Evolutionary conservation across 2,797 vertebrate genomes (phyloP).

Genomic region (Etheostoma perlongum): DNA sequence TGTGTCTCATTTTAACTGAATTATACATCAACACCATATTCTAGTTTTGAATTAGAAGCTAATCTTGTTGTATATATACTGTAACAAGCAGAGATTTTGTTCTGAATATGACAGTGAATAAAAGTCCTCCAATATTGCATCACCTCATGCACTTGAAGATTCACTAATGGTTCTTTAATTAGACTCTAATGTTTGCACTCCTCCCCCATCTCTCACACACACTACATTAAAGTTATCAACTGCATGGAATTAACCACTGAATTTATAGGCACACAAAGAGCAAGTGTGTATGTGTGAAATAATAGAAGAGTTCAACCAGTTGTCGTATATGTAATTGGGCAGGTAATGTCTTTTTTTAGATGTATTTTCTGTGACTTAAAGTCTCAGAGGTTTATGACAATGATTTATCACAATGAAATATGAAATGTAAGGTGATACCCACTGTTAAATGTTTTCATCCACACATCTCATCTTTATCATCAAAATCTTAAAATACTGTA

Average conservation of each 20-base stretch:
- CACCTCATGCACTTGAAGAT: constrained; percentile 33
- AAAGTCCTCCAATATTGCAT: constrained; percentile 51
- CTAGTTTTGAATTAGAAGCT: constrained; percentile 26
- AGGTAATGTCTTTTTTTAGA: background rate
- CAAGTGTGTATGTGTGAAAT: background rate
- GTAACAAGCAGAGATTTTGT: background rate
- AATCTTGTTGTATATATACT: background rate
- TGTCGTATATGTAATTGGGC: background rate
- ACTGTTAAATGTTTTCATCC: background rate
- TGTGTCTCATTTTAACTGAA: constrained; percentile 41
- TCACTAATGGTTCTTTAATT: constrained; percentile 72
- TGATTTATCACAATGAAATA: background rate
- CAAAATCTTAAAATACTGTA: background rate
- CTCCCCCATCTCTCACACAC: constrained; percentile 45
- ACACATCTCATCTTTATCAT: background rate
- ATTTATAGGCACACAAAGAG: constrained; percentile 1
- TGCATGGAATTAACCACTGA: constrained; percentile 50
- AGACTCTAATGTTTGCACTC: constrained; percentile 55
- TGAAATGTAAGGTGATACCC: rapidly evolving
- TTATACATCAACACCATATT: constrained; percentile 32
- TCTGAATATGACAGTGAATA: constrained; percentile 31
- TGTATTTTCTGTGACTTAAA: background rate
- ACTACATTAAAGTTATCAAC: constrained; percentile 25
- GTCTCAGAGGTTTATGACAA: background rate
- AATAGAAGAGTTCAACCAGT: background rate